Evolutionary conservation across 1,140 invertebrate genomes (phyloP), one percentile per base, ranked within the genome.

Genomic region (Sinella curviseta): DNA sequence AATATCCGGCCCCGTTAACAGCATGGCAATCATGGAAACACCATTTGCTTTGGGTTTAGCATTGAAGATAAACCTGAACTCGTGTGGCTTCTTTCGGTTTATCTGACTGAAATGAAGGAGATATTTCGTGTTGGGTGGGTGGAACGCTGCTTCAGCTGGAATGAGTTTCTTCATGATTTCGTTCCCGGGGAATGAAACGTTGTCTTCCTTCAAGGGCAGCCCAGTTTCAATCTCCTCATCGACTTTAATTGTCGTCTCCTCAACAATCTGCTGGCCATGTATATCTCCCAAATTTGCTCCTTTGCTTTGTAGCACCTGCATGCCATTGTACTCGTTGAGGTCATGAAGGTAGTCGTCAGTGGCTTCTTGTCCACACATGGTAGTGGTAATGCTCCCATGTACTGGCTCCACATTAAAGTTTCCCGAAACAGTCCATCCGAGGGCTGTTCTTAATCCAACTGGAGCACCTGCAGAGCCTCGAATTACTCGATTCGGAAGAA

Each of bases 1-100:
- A 2, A 79, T 55, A 30, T 79, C 80, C 1, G 70, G 77, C 17
- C 80, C 80, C 35, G 75, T 74, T 16, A 76, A n/a, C 33, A 81
- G 54, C 20, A 4, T n/a, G 70, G 17, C 55, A 48, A 39, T 75
- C 28, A 75, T n/a, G 36, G 14, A 31, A 1, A n/a, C 24, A 1
- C 74, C 74, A 36, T 48, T 39, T 4, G 39, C 34, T 48, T 48
- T 36, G 1, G 74, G 33, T 8, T 14, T 30, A 3, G 74, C 74
- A 48, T 75, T 35, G 1, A 36, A 39, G 1, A 75, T 35, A 16
- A 75, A 12, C 2, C 74, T 12, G 31, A 34, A 26, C 26, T 74
- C 31, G 8, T 24, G 4, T 17, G 70, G 70, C 70, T 74, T 74
- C 4, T 74, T 74, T 12, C 3, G 30, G 26, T 74, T 26, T 12